These are phyloP conservation scores for Oryzias dopingdopingensis DNA, from an alignment of 2,797 vertebrate genomes.

Conservation along the genomic window DNA sequence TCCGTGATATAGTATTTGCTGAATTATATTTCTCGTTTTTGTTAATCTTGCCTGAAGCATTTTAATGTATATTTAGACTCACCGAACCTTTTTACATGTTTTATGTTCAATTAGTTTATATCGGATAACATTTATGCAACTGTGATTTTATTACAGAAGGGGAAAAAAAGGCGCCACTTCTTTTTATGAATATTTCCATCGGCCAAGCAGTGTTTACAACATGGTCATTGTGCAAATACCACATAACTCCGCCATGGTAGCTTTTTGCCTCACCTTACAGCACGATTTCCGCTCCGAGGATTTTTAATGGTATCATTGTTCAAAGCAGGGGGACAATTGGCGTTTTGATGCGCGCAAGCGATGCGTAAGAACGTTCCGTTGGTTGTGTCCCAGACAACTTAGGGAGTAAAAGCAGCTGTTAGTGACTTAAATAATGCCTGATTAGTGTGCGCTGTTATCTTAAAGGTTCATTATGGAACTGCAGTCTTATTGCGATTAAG, in stretches of 20 bases:
- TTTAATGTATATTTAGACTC: not conserved
- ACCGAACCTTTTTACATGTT: not conserved
- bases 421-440: constrained; percentile 24
- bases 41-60: not conserved
- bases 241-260: constrained; percentile 19
- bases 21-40: not conserved
- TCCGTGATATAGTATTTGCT: too few relatives aligned
- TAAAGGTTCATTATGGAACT: constrained; percentile 5
- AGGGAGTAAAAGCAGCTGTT: constrained; percentile 26
- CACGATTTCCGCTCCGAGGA: constrained; percentile 59
- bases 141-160: constrained; percentile 8
- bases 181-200: not conserved
- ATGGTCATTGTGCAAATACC: not conserved
- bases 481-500: constrained; percentile 3
- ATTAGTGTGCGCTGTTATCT: constrained; percentile 48
- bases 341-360: constrained; percentile 36
- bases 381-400: constrained; percentile 8
- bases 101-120: constrained; percentile 29
- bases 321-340: constrained; percentile 37
- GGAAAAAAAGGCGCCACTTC: constrained; percentile 16
- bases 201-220: constrained; percentile 5
- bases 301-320: constrained; percentile 20
- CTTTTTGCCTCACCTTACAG: constrained; percentile 32
- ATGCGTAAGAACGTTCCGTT: constrained; percentile 11
- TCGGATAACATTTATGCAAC: not conserved